These are phyloP conservation scores for Cyrtonyx montezumae DNA, from an alignment of 2,113 vertebrate species.

Conservation along the genomic window DNA sequence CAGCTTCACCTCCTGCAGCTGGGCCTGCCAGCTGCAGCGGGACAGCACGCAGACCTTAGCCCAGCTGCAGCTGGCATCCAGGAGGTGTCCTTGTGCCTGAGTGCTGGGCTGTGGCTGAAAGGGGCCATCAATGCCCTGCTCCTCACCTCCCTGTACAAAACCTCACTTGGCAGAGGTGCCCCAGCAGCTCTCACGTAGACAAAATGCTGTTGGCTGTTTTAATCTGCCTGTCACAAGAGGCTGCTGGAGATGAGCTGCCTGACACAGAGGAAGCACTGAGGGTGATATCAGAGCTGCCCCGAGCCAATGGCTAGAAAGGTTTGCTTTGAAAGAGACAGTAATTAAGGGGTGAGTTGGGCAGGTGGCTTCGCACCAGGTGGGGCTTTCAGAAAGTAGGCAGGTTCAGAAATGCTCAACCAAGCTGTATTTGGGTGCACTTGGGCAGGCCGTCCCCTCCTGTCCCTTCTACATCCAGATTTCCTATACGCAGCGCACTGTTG, in stretches of 20 bases:
- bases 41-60: background rate
- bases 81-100: background rate
- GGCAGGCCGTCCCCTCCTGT: background rate
- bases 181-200: background rate
- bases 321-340: background rate
- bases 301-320: background rate
- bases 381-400: background rate
- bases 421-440: background rate
- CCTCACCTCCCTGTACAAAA: background rate
- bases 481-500: rapidly evolving
- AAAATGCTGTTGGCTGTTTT: slow-evolving; percentile 36
- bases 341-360: rapidly evolving
- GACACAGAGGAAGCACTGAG: rapidly evolving
- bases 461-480: background rate
- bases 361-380: background rate
- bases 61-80: rapidly evolving
- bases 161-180: background rate
- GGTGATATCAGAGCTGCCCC: background rate
- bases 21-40: background rate
- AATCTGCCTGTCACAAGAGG: background rate
- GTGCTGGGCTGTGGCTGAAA: background rate
- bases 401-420: background rate
- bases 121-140: slow-evolving; percentile 16
- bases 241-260: background rate
- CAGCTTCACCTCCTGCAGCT: background rate